phyloP scores from a whole-genome alignment of 1,140 invertebrate genomes.

The Steinernema khuongi region DNA sequence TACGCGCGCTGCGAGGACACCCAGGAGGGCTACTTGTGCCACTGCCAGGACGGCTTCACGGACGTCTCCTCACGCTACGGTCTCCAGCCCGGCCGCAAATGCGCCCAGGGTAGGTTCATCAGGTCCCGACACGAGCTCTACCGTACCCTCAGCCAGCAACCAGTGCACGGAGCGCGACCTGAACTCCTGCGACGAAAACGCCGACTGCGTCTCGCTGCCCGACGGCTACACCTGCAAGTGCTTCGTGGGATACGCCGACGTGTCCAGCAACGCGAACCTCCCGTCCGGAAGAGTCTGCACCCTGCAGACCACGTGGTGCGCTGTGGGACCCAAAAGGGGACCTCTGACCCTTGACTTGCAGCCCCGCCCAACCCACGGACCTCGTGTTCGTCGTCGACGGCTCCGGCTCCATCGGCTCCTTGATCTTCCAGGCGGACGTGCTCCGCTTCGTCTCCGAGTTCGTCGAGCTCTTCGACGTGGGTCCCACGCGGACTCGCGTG shows the following conservation, averaged over 20 bases:
- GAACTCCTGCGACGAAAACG: slow-evolving; percentile 59
- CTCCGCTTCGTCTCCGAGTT: slow-evolving; percentile 56
- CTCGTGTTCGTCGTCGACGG: slow-evolving; percentile 57
- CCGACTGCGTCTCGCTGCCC: slow-evolving; percentile 59
- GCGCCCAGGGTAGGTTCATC: slow-evolving; percentile 45
- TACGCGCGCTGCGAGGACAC: slow-evolving; percentile 59
- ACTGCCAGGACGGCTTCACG: slow-evolving; percentile 58
- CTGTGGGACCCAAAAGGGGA: too few species aligned
- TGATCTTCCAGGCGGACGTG: slow-evolving; percentile 50
- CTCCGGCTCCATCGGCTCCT: slow-evolving; percentile 57
- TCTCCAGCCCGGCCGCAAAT: slow-evolving; percentile 52
- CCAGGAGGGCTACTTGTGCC: slow-evolving; percentile 58
- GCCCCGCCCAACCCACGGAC: slow-evolving; percentile 35
- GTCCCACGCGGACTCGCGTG: slow-evolving; percentile 56
- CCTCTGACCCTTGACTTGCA: too few species aligned
- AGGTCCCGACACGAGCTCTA: slow-evolving; percentile 6
- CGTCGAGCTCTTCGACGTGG: slow-evolving; percentile 57
- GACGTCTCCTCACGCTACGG: slow-evolving; percentile 57
- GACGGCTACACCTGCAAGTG: slow-evolving; percentile 60
- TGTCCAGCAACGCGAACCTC: slow-evolving; percentile 52
- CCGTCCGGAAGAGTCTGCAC: slow-evolving; percentile 58
- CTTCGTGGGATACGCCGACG: slow-evolving; percentile 59
- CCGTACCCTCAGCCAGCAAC: slow-evolving; percentile 46
- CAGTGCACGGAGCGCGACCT: slow-evolving; percentile 48
- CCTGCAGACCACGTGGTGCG: slow-evolving; percentile 45